phyloP scores from a whole-genome alignment of 2,113 vertebrate genomes.

The Peromyscus leucopus region DNA sequence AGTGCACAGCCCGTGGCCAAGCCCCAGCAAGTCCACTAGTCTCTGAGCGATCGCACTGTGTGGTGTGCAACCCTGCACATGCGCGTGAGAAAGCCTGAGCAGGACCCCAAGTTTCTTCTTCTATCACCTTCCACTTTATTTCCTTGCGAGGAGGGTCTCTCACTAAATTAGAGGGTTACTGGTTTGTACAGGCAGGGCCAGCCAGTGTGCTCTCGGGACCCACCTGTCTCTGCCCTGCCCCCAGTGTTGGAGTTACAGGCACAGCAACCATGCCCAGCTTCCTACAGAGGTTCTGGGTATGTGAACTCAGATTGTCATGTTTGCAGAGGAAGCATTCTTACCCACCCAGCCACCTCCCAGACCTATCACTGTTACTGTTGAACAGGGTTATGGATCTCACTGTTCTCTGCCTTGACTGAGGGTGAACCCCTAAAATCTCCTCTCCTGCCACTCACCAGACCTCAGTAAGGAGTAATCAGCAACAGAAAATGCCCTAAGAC shows the following conservation, averaged over 20 bases:
- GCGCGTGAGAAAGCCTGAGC: background rate
- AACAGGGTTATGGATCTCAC: background rate
- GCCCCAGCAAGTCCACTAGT: too few species aligned
- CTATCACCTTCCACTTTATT: background rate
- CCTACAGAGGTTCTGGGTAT: too few species aligned
- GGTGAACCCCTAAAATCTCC: background rate
- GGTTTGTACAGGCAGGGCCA: background rate
- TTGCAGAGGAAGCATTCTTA: too few species aligned
- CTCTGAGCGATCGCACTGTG: too few species aligned
- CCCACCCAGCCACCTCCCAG: background rate
- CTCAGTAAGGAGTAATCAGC: background rate
- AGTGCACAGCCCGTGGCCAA: background rate
- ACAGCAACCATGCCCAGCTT: too few species aligned
- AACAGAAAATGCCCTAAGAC: background rate
- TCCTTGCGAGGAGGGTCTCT: background rate
- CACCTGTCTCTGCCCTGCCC: too few species aligned
- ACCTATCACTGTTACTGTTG: background rate
- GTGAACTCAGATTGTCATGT: background rate
- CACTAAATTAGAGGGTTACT: background rate
- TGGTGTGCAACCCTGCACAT: background rate
- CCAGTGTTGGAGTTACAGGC: background rate
- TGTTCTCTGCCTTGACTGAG: background rate
- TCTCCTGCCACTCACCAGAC: background rate
- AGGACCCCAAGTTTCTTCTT: too few species aligned
- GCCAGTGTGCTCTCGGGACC: background rate